Conservation (phyloP, 2,797 vertebrate species). For the Oophaga sylvatica region DNA sequence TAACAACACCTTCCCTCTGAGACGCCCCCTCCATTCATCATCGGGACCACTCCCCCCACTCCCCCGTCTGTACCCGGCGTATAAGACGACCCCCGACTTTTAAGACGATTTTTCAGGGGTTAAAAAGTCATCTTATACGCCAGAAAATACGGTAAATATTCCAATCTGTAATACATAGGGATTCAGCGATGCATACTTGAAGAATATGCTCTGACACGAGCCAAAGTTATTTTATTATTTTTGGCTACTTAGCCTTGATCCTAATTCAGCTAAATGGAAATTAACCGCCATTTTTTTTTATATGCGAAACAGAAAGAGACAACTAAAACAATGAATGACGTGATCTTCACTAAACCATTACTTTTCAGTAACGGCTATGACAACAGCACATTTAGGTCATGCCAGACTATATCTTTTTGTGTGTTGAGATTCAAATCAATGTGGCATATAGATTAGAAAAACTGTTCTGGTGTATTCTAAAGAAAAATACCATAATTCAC, state of each 20-base stretch:
- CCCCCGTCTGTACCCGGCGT: no score
- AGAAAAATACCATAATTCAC: neutral
- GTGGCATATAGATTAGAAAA: neutral
- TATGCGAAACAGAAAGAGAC: neutral
- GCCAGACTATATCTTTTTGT: conserved; percentile 10
- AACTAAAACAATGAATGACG: neutral
- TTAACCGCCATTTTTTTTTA: conserved; percentile 3
- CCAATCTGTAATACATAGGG: neutral
- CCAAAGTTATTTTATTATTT: conserved; percentile 20
- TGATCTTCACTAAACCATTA: conserved; percentile 9
- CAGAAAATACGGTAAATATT: neutral
- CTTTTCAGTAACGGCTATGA: conserved; percentile 9
- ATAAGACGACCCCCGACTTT: no score
- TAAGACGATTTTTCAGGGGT: no score
- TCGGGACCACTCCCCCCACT: no score
- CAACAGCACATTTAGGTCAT: conserved; percentile 7
- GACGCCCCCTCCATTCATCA: no score
- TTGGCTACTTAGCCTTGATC: conserved; percentile 10
- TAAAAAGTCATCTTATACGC: no score
- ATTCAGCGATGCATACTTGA: neutral
- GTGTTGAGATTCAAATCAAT: conserved; percentile 13
- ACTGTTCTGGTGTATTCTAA: neutral
- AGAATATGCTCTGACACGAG: conserved; percentile 11
- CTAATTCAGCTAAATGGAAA: conserved; percentile 18
- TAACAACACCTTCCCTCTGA: no score